Evolutionary conservation across 2,797 vertebrate species (phyloP).

Genomic region (Periophthalmus magnuspinnatus): DNA sequence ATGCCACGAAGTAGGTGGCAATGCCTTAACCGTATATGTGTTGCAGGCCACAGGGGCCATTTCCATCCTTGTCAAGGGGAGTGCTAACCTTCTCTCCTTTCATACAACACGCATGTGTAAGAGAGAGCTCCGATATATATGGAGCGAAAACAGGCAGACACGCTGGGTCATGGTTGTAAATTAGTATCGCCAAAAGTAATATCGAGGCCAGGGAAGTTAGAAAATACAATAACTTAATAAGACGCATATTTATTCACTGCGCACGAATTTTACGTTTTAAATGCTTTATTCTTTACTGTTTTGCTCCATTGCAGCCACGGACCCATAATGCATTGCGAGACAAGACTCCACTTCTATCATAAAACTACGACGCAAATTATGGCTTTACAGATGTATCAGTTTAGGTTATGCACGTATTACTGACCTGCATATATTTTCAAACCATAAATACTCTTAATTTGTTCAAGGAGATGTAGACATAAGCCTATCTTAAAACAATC

Average conservation of each 20-base stretch:
- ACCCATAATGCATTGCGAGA: conserved; percentile 5
- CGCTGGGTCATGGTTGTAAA: neutral
- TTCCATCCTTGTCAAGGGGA: conserved; percentile 99
- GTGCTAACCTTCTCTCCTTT: conserved; percentile 99
- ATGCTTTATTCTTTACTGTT: neutral
- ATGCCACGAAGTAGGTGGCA: conserved; percentile 86
- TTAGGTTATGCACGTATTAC: neutral
- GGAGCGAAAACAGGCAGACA: neutral
- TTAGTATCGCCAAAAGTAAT: neutral
- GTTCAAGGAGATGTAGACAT: neutral
- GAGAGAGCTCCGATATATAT: accelerated
- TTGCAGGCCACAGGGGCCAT: conserved; percentile 91
- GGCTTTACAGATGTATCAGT: neutral
- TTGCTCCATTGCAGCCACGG: neutral
- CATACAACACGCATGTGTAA: conserved; percentile 82
- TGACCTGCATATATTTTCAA: neutral
- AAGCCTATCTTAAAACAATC: neutral
- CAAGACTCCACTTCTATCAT: neutral
- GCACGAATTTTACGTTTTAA: neutral
- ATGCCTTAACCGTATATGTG: conserved; percentile 94
- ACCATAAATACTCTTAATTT: neutral
- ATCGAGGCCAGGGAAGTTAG: neutral
- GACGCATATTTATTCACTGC: neutral
- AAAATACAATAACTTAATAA: neutral
- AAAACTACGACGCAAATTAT: neutral